These are phyloP conservation scores for Trissoscelio sp. DNA, from an alignment of 2,888 invertebrate species.

Conservation along the genomic window DNA sequence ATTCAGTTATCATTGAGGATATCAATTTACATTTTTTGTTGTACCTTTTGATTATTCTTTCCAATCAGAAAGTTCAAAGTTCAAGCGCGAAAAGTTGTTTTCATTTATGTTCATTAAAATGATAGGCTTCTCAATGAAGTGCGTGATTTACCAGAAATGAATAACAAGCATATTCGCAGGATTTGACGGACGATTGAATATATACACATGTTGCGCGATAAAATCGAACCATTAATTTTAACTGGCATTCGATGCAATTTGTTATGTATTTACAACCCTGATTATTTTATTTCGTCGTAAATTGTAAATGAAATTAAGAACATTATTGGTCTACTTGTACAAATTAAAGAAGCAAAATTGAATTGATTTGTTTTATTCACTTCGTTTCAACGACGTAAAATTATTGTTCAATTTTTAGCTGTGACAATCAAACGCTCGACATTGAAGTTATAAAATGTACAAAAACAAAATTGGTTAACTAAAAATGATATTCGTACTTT, in stretches of 20 bases:
- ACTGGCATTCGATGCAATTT: too few relatives aligned
- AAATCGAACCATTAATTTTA: too few relatives aligned
- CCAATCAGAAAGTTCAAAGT: background rate
- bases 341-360: constrained; percentile 1
- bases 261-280: constrained; percentile 8
- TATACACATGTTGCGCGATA: constrained; percentile 12
- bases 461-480: constrained; percentile 32
- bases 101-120: constrained; percentile 13
- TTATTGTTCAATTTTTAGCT: background rate
- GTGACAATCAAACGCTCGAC: too few relatives aligned
- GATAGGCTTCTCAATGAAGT: background rate
- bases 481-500: constrained; percentile 38
- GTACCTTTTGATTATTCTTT: background rate
- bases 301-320: constrained; percentile 12
- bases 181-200: background rate
- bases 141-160: background rate
- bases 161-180: background rate
- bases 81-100: background rate
- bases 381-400: background rate
- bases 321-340: background rate
- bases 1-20: background rate
- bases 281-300: constrained; percentile 13
- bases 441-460: constrained; percentile 41
- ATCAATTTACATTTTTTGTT: background rate
- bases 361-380: constrained; percentile 4